Conservation (phyloP, 1,140 invertebrate species). For the Monochamus saltuarius region DNA sequence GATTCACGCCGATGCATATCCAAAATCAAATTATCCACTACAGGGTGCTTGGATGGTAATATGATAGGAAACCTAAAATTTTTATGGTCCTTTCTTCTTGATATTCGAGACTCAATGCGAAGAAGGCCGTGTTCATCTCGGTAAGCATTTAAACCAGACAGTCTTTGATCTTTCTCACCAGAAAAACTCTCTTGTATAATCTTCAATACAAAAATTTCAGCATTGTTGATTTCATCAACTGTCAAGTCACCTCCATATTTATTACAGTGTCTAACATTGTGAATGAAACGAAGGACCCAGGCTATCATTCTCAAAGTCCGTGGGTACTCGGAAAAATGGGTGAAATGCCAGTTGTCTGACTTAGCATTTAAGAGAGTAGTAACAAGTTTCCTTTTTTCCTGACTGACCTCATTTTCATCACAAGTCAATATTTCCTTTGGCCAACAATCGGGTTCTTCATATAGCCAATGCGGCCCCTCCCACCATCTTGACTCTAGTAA, state of each 20-base stretch:
- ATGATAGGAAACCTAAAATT: conserved; percentile 39
- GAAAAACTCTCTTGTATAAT: conserved; percentile 28
- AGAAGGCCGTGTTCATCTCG: conserved; percentile 34
- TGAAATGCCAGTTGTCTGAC: conserved; percentile 8
- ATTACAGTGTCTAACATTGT: conserved; percentile 31
- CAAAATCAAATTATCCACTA: conserved; percentile 29
- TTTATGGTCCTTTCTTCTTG: conserved; percentile 29
- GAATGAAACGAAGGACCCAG: conserved; percentile 38
- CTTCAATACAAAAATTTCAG: conserved; percentile 34
- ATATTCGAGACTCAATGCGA: conserved; percentile 39
- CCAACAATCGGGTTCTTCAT: conserved; percentile 30
- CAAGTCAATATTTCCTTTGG: conserved; percentile 8
- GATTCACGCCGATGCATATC: conserved; percentile 33
- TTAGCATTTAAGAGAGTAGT: conserved; percentile 1
- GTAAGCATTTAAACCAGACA: conserved; percentile 25
- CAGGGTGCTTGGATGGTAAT: conserved; percentile 36
- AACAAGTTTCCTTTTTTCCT: conserved; percentile 23
- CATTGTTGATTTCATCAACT: conserved; percentile 29
- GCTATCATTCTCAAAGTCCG: conserved; percentile 38
- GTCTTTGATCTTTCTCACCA: conserved; percentile 18
- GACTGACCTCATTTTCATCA: conserved; percentile 23
- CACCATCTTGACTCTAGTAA: conserved; percentile 41
- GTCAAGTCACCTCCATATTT: conserved; percentile 24
- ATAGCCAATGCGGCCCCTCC: conserved; percentile 45
- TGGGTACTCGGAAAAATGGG: conserved; percentile 34